These are phyloP conservation scores for Idris sp. DNA, from an alignment of 1,140 invertebrate genomes.

Conservation along the genomic window DNA sequence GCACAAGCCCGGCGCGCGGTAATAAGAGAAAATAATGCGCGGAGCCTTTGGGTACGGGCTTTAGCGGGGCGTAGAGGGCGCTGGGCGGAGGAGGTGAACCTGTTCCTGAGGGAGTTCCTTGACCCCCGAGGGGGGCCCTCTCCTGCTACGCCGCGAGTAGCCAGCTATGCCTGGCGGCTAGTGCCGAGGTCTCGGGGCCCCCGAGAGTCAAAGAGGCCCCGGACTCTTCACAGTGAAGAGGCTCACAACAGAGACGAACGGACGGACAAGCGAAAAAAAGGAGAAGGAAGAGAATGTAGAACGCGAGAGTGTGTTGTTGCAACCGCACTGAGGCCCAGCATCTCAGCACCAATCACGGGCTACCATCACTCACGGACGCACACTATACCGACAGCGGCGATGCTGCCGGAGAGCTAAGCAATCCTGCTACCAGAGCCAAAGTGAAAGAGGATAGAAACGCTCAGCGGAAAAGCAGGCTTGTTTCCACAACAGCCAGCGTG, in stretches of 20 bases:
- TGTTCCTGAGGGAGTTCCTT: conserved; percentile 79
- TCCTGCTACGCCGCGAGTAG: conserved; percentile 68
- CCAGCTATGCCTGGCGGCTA: conserved; percentile 72
- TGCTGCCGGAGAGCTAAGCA: conserved; percentile 49
- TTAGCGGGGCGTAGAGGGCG: conserved; percentile 71
- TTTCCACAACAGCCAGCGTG: too few relatives aligned
- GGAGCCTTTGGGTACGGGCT: conserved; percentile 69
- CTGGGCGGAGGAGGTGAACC: conserved; percentile 75
- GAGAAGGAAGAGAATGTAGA: conserved; percentile 31
- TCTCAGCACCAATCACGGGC: conserved; percentile 65
- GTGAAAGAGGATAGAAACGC: too few relatives aligned
- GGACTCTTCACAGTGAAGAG: too few relatives aligned
- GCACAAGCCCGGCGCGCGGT: conserved; percentile 68
- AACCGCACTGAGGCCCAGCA: conserved; percentile 63
- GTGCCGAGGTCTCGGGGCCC: conserved; percentile 60
- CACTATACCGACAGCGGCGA: conserved; percentile 42
- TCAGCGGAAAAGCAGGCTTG: too few relatives aligned
- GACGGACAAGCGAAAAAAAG: conserved; percentile 29
- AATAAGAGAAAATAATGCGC: conserved; percentile 76
- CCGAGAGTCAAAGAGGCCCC: too few relatives aligned
- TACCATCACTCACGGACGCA: conserved; percentile 63
- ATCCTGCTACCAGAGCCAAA: conserved; percentile 45
- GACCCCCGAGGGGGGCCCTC: conserved; percentile 70
- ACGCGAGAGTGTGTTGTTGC: conserved; percentile 46
- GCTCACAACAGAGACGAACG: too few relatives aligned